Evolutionary conservation across 2,113 vertebrate genomes (phyloP), one percentile per base, ranked within the genome.

Genomic region (Nestor notabilis): DNA sequence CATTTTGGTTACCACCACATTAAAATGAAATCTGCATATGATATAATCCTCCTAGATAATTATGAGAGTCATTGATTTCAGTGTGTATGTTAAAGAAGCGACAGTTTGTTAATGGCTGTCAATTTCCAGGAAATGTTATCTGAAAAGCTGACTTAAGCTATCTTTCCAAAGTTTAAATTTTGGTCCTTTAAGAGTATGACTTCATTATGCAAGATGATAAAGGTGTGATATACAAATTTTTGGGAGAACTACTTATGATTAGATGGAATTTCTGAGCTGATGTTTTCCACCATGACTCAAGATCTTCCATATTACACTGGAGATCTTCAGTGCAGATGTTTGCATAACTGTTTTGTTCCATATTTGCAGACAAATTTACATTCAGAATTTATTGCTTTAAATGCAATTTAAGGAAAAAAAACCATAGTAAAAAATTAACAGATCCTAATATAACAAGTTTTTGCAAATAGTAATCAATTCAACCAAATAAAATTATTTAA

Each of bases 401-500:
- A 69, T 52, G 35, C 20, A 20, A 17, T 61, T 37, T 4, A 15
- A 31, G 29, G 25, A 9, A 7, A 2, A 63, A 87, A 50, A 68
- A 8, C 23, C 8, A 9, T 35, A 41, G 8, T 50, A 64, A 94
- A 93, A 92, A 88, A 28, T 49, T 50, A 94, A 85, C 58, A 71
- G 35, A 76, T 86, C 76, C 16, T 83, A 87, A 96, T 87, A 89
- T 92, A 92, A 24, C 39, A 95, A 72, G 70, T 25, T 89, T 94
- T 95, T 94, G 41, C 53, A 92, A 95, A 89, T 91, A 96, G 90
- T 83, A 94, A 96, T 96, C 85, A 96, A 93, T 92, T 44, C 83
- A 95, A 89, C 66, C 50, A 96, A 94, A 96, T 95, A 94, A 96
- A 96, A 93, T 82, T 91, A 90, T 94, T 97, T 97, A 97, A 97